These are phyloP conservation scores for Pteronura brasiliensis DNA, from an alignment of 2,113 vertebrate genomes.

Conservation along the genomic window DNA sequence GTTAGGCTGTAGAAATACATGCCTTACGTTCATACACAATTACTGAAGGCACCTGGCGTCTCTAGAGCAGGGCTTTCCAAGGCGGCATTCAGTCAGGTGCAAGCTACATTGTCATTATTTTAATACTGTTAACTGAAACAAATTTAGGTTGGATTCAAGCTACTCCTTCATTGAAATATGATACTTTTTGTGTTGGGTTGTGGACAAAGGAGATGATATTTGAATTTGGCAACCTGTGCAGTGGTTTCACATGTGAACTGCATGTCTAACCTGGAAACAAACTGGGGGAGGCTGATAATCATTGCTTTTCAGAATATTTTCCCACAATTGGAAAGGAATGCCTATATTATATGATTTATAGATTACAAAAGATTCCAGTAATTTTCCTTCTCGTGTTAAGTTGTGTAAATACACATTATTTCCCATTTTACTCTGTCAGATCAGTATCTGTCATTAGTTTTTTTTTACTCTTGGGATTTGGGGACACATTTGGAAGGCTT, in stretches of 20 bases:
- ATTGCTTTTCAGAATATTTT: not conserved
- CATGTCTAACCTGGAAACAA: not conserved
- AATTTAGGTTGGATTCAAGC: not conserved
- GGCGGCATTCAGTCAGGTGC: not conserved
- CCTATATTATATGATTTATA: not conserved
- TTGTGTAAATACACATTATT: not conserved
- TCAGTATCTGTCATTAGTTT: not conserved
- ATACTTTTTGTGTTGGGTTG: not conserved
- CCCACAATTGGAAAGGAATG: not conserved
- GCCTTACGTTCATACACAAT: not conserved
- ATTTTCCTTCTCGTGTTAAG: not conserved
- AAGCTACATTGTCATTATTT: not conserved
- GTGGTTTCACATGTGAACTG: not conserved
- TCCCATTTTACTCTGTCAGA: not conserved
- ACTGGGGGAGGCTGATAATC: not conserved
- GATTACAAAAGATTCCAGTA: not conserved
- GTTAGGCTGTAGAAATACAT: not conserved
- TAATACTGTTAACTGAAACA: not conserved
- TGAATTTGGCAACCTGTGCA: not conserved
- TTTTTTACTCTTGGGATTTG: not conserved
- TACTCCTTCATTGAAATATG: not conserved
- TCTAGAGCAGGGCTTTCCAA: not conserved
- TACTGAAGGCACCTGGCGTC: not conserved
- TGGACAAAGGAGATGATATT: not conserved
- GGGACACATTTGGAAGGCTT: not conserved